A percentile compares a stretch with the other conserved stretches of the same genome.
phyloP scores from a whole-genome alignment of 2,113 vertebrate genomes.

The Panthera uncia region DNA sequence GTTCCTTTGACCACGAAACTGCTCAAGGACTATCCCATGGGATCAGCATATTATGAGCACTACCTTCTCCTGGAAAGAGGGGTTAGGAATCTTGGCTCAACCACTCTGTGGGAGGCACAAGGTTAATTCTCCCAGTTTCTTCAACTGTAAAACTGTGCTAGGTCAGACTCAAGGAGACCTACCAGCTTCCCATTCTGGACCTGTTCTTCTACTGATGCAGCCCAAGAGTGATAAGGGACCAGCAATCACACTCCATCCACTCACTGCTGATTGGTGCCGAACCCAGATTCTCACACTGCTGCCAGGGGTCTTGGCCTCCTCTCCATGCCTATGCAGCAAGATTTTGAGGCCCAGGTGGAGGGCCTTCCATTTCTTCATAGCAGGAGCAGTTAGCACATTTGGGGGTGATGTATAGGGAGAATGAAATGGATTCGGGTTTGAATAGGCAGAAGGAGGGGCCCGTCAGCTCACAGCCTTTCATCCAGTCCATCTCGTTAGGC shows the following conservation, averaged over 20 bases:
- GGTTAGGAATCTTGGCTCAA: neutral
- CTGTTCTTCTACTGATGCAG: neutral
- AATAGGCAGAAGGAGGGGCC: neutral
- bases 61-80: neutral
- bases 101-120: neutral
- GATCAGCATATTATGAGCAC: neutral
- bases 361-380: neutral
- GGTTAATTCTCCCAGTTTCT: neutral
- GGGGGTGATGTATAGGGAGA: neutral
- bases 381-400: neutral
- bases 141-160: neutral
- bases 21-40: neutral
- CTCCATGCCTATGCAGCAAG: neutral
- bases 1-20: neutral
- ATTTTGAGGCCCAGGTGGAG: neutral
- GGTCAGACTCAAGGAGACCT: neutral
- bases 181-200: no score
- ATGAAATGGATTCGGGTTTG: neutral
- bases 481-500: neutral
- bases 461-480: neutral
- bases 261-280: neutral
- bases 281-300: neutral
- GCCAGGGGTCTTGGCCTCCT: neutral
- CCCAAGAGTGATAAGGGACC: no score
- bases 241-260: accelerated